Evolutionary conservation across 1,140 invertebrate genomes (phyloP).

Genomic region (Probaryconus sp.): DNA sequence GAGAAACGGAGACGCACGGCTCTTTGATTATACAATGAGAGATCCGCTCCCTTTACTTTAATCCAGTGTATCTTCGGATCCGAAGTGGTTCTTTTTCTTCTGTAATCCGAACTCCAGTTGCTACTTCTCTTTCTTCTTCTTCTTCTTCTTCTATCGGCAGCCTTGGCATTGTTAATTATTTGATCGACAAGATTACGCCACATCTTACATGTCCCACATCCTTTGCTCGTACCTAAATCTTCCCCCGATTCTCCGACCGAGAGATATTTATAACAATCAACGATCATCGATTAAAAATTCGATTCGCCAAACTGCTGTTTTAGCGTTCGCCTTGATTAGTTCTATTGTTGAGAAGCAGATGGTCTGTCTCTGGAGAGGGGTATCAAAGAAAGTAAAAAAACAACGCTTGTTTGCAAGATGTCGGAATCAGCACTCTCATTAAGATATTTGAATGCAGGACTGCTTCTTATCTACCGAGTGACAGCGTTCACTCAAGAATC

Average conservation of each 20-base stretch:
- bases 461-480: slow-evolving; percentile 74
- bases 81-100: slow-evolving; percentile 63
- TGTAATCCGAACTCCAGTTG: slow-evolving; percentile 61
- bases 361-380: slow-evolving; percentile 26
- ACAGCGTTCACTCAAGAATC: slow-evolving; percentile 78
- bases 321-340: too few relatives aligned
- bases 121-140: slow-evolving; percentile 56
- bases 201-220: slow-evolving; percentile 75
- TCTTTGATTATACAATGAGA: slow-evolving; percentile 58
- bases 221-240: too few relatives aligned
- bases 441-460: slow-evolving; percentile 73
- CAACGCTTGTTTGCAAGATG: slow-evolving; percentile 41
- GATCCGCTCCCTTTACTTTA: slow-evolving; percentile 55
- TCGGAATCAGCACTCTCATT: slow-evolving; percentile 70
- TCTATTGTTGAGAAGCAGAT: slow-evolving; percentile 21
- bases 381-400: slow-evolving; percentile 40
- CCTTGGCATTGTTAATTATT: slow-evolving; percentile 78
- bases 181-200: slow-evolving; percentile 78
- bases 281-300: too few relatives aligned
- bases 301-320: too few relatives aligned
- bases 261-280: too few relatives aligned
- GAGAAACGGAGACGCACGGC: slow-evolving; percentile 26
- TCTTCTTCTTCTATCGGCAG: slow-evolving; percentile 53
- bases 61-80: slow-evolving; percentile 60
- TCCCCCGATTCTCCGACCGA: too few relatives aligned